phyloP scores from a whole-genome alignment of 1,140 invertebrate genomes.

The Lordiphosa collinella region DNA sequence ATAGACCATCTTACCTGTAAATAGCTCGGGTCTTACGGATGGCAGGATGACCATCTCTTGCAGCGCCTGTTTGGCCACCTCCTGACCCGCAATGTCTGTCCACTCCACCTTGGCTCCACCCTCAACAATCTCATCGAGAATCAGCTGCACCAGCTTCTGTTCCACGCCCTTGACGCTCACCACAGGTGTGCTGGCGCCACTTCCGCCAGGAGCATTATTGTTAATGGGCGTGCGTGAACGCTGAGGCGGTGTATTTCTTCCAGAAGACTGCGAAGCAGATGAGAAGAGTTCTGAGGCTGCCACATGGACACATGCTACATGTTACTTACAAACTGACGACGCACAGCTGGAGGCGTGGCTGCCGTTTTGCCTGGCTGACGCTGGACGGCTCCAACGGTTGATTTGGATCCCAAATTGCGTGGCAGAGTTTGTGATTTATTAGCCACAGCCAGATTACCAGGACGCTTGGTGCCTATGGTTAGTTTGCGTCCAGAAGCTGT shows the following conservation, averaged over 20 bases:
- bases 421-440: slow-evolving; percentile 92
- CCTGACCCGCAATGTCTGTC: slow-evolving; percentile 96
- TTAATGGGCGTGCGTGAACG: slow-evolving; percentile 77
- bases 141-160: slow-evolving; percentile 92
- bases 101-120: slow-evolving; percentile 91
- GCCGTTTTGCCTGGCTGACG: slow-evolving; percentile 85
- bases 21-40: slow-evolving; percentile 95
- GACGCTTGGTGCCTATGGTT: slow-evolving; percentile 85
- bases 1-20: slow-evolving; percentile 87
- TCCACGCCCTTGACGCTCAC: slow-evolving; percentile 88
- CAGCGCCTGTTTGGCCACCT: slow-evolving; percentile 95
- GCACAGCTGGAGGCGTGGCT: slow-evolving; percentile 89
- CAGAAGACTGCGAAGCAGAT: slow-evolving; percentile 74
- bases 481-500: slow-evolving; percentile 85
- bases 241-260: slow-evolving; percentile 78
- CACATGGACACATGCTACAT: not conserved
- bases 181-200: slow-evolving; percentile 80
- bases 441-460: slow-evolving; percentile 82
- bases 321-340: slow-evolving; percentile 87
- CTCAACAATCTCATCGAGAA: slow-evolving; percentile 87
- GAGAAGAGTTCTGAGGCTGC: not conserved
- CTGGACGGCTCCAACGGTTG: slow-evolving; percentile 80
- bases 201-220: slow-evolving; percentile 65
- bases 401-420: slow-evolving; percentile 88
- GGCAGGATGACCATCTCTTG: slow-evolving; percentile 99